Evolutionary conservation across 1,140 invertebrate genomes (phyloP).

Genomic region (Drosophila obscura): DNA sequence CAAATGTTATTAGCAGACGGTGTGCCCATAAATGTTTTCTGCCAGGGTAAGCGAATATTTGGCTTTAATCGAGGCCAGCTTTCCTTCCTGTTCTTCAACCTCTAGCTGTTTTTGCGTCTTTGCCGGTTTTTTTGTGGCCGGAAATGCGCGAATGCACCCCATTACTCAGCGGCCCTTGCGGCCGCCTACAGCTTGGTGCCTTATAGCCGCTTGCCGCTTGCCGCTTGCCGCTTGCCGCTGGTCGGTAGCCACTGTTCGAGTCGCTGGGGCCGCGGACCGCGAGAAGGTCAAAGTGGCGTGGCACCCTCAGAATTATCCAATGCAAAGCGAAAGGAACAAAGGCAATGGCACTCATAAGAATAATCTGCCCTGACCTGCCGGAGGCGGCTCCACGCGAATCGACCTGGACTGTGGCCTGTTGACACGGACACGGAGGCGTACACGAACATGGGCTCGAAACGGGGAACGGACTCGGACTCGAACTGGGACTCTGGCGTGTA

Average conservation of each 20-base stretch:
- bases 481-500: constrained; percentile 20
- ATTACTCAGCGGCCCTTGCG: constrained; percentile 1
- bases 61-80: neutral
- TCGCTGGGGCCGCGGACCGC: constrained; percentile 1
- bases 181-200: neutral
- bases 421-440: neutral
- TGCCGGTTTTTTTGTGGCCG: constrained; percentile 25
- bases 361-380: constrained; percentile 48
- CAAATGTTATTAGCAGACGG: no score
- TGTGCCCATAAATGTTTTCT: no score
- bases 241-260: neutral
- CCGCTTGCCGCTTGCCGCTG: neutral
- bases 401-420: constrained; percentile 17
- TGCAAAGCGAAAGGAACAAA: neutral
- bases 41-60: no score
- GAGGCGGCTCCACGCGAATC: constrained; percentile 24
- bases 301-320: constrained; percentile 10
- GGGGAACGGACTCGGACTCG: neutral
- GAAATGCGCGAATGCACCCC: constrained; percentile 60
- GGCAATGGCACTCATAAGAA: constrained; percentile 35
- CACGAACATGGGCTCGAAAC: neutral
- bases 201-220: neutral
- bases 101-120: constrained; percentile 8
- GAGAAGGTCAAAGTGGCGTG: constrained; percentile 49
- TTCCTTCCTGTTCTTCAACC: neutral